A percentile compares a stretch with the other conserved stretches of the same genome.
Evolutionary conservation across 30 jellyfish, hydroid and myxozoan species (phyloP).

Genomic region (Rhopilema esculentum): DNA sequence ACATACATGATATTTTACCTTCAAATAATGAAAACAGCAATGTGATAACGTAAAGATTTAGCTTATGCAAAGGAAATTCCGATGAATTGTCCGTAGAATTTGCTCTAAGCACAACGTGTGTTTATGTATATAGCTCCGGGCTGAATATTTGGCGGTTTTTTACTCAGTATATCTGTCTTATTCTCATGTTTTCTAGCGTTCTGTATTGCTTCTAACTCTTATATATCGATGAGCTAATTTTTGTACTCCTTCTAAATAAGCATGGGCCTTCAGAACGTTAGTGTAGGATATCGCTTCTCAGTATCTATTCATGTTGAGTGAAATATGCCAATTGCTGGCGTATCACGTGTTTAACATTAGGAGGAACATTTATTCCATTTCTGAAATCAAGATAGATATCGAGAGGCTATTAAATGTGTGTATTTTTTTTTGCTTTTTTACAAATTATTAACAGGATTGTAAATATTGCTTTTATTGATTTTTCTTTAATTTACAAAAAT

Average conservation of each 20-base stretch:
- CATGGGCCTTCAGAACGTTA: not conserved
- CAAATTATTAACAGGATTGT: conserved; percentile 34
- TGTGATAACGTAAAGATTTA: no score
- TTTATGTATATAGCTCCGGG: conserved; percentile 16
- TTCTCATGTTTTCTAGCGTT: not conserved
- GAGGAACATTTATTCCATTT: not conserved
- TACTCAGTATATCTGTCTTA: not conserved
- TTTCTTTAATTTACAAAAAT: not conserved
- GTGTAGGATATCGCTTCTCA: not conserved
- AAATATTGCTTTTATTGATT: conserved; percentile 30
- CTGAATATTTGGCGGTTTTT: not conserved
- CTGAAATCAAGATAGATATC: not conserved
- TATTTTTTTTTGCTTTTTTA: conserved; percentile 19
- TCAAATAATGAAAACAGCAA: no score
- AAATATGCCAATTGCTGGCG: not conserved
- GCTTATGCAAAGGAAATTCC: no score
- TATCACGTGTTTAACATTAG: no score
- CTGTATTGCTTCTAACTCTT: not conserved
- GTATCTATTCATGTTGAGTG: not conserved
- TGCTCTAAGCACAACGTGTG: conserved; percentile 1
- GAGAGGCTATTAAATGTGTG: conserved; percentile 20
- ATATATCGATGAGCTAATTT: not conserved
- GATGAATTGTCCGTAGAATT: no score
- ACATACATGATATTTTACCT: no score
- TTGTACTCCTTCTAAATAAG: not conserved